These are phyloP conservation scores for Todus mexicanus DNA, from an alignment of 2,797 vertebrate genomes.

Conservation along the genomic window DNA sequence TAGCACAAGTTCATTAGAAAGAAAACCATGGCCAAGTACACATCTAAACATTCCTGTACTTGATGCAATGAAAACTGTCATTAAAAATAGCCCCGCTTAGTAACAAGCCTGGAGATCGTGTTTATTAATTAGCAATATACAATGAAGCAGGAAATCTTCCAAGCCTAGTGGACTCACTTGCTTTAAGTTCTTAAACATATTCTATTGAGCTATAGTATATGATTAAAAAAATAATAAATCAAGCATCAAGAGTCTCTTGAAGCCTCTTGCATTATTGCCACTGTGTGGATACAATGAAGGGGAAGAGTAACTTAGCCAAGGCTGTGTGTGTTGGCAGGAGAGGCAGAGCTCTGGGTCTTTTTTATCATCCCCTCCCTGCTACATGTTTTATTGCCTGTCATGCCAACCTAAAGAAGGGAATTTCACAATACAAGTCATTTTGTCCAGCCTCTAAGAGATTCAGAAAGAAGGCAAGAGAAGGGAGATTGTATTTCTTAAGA, in stretches of 20 bases:
- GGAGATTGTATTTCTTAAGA: not conserved
- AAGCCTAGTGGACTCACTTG: not conserved
- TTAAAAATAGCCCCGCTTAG: not conserved
- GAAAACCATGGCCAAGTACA: not conserved
- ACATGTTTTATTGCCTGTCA: not conserved
- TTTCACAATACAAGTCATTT: not conserved
- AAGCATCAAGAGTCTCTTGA: not conserved
- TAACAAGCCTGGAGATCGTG: not conserved
- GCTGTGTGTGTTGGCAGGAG: not conserved
- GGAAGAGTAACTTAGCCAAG: not conserved
- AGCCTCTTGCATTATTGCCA: not conserved
- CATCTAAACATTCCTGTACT: not conserved
- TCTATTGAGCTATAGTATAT: not conserved
- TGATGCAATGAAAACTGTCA: not conserved
- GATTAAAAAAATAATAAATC: not conserved
- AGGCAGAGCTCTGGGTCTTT: not conserved
- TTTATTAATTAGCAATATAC: not conserved
- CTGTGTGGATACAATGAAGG: not conserved
- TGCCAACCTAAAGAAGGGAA: not conserved
- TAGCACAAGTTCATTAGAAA: not conserved
- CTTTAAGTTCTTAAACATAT: not conserved
- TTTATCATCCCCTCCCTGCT: not conserved
- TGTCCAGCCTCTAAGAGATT: not conserved
- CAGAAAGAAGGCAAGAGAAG: not conserved
- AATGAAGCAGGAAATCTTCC: not conserved